Conservation (phyloP, 2,113 vertebrate species). For the Anseranas semipalmata region DNA sequence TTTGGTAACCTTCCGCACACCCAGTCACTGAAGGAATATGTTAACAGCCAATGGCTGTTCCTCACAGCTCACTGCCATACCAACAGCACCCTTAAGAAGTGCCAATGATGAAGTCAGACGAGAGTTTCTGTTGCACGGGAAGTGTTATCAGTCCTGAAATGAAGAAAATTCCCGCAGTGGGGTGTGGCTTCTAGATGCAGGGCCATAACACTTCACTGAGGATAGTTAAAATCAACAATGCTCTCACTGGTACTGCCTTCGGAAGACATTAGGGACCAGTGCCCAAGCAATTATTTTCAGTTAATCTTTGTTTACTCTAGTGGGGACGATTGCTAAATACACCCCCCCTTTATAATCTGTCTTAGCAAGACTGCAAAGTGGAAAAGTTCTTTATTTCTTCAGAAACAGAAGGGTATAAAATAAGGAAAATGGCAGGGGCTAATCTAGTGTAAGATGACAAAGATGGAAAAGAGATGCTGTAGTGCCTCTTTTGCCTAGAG, state of each 20-base stretch:
- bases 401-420: background rate
- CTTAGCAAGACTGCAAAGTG: background rate
- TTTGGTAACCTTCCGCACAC: background rate
- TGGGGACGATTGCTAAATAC: background rate
- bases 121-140: background rate
- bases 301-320: background rate
- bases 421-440: background rate
- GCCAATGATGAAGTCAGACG: background rate
- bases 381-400: background rate
- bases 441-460: background rate
- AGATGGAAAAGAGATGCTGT: background rate
- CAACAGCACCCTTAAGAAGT: background rate
- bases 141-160: background rate
- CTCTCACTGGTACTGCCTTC: background rate
- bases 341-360: background rate
- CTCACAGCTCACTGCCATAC: background rate
- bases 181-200: background rate
- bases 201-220: rapidly evolving
- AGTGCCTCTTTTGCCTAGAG: background rate
- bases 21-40: background rate
- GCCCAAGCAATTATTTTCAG: background rate
- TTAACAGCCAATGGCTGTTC: background rate
- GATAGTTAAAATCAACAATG: background rate
- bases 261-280: background rate
- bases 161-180: background rate